Evolutionary conservation across 2,888 invertebrate genomes (phyloP).

Genomic region (Diachrysia chrysitis): DNA sequence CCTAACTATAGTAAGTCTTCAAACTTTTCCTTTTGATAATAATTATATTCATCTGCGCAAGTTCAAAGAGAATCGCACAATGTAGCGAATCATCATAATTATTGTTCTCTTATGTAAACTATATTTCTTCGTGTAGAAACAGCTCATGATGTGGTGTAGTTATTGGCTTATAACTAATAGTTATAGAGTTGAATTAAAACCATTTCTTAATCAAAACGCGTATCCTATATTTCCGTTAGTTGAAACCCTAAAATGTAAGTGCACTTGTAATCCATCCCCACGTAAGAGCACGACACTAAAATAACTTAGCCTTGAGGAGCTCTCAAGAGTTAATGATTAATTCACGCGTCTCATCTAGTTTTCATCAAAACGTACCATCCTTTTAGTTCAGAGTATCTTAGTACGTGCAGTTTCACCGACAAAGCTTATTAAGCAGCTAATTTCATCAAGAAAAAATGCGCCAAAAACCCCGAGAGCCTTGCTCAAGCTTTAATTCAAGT

Average conservation of each 20-base stretch:
- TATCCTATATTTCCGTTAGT: neutral
- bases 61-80: slow-evolving; percentile 5
- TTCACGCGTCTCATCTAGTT: slow-evolving; percentile 51
- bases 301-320: slow-evolving; percentile 32
- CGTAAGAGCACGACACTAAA: slow-evolving; percentile 18
- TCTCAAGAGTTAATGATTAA: slow-evolving; percentile 49
- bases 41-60: neutral
- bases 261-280: slow-evolving; percentile 23
- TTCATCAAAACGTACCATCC: slow-evolving; percentile 46
- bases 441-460: slow-evolving; percentile 31
- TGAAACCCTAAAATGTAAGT: neutral
- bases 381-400: slow-evolving; percentile 40
- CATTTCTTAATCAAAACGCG: neutral
- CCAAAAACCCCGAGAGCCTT: neutral
- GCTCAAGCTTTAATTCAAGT: slow-evolving; percentile 27
- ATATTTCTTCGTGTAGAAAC: neutral
- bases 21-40: slow-evolving; percentile 8
- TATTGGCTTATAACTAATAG: neutral
- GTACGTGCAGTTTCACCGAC: slow-evolving; percentile 26
- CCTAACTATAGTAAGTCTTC: neutral
- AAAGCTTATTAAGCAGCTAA: slow-evolving; percentile 32
- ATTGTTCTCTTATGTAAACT: neutral
- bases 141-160: neutral
- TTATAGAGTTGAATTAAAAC: neutral
- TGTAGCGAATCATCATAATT: neutral